Evolutionary conservation across 2,113 vertebrate species (phyloP).

Genomic region (Propithecus coquereli): DNA sequence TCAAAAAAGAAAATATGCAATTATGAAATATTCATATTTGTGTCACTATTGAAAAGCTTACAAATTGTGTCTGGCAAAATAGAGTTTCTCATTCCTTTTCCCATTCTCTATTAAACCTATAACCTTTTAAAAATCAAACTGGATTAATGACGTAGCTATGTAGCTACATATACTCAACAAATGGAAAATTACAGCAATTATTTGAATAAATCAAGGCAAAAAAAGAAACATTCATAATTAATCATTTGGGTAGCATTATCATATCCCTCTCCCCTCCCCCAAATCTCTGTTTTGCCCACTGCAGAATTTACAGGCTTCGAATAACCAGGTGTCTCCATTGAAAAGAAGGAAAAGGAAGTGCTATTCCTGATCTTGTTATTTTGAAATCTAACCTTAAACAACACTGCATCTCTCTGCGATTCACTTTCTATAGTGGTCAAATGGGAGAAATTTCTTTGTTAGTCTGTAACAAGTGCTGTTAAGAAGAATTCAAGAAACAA

Average conservation of each 20-base stretch:
- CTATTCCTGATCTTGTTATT: background rate
- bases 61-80: slow-evolving; percentile 53
- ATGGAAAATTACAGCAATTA: slow-evolving; percentile 17
- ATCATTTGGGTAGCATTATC: background rate
- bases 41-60: slow-evolving; percentile 53
- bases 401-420: background rate
- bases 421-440: background rate
- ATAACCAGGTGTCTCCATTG: background rate
- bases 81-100: slow-evolving; percentile 47
- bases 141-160: slow-evolving; percentile 8
- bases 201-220: slow-evolving; percentile 9
- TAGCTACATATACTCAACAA: background rate
- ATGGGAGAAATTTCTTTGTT: background rate
- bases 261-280: background rate
- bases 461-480: background rate
- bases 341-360: background rate
- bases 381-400: background rate
- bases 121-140: slow-evolving; percentile 50
- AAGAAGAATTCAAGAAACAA: background rate
- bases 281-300: background rate
- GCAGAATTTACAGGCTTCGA: background rate
- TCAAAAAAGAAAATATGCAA: slow-evolving; percentile 71
- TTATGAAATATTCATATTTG: slow-evolving; percentile 71
- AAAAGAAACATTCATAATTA: background rate
- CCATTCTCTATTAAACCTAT: background rate